Percentiles rank a stretch among this genome's conserved stretches.
phyloP scores from a whole-genome alignment of 2,113 vertebrate genomes.

The Delphinapterus leucas region DNA sequence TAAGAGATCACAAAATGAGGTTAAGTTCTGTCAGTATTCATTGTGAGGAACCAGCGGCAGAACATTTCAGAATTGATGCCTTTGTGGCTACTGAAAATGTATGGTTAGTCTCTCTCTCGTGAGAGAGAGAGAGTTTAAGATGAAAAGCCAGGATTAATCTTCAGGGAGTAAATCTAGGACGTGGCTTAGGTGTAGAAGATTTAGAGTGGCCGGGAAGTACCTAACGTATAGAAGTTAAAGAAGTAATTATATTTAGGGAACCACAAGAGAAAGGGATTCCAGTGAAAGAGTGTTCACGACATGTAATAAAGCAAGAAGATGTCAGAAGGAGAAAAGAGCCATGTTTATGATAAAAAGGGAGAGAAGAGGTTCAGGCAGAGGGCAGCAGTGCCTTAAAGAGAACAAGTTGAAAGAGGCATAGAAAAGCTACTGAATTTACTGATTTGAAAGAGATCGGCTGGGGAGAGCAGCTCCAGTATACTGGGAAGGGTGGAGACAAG shows the following conservation, averaged over 20 bases:
- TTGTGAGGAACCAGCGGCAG: background rate
- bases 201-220: accelerated
- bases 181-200: too few relatives aligned
- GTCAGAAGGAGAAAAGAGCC: background rate
- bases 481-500: background rate
- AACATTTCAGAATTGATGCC: background rate
- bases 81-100: background rate
- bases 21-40: background rate
- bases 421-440: background rate
- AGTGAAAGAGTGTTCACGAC: background rate
- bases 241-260: background rate
- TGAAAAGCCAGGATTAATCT: background rate
- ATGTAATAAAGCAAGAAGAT: background rate
- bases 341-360: background rate
- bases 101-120: background rate
- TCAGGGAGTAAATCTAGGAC: background rate
- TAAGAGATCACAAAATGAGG: background rate
- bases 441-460: background rate
- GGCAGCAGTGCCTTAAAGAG: background rate
- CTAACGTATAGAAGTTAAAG: background rate
- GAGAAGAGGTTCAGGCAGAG: background rate
- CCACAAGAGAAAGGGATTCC: background rate
- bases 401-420: accelerated
- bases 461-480: background rate
- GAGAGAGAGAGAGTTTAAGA: background rate